Conservation (phyloP, 2,113 vertebrate species). For the Nipponia nippon region DNA sequence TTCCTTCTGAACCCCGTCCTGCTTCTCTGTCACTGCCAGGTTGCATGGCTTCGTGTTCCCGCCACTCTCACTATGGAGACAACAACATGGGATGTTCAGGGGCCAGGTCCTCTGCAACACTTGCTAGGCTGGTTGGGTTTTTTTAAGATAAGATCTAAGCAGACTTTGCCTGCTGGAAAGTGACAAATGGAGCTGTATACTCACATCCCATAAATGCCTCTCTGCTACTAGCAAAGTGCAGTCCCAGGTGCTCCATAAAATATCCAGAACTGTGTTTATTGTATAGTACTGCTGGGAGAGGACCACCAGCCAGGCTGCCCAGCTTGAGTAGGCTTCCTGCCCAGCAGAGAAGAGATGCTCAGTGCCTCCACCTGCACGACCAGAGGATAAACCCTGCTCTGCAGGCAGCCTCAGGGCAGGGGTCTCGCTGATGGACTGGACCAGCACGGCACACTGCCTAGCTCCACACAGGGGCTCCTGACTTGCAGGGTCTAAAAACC, state of each 20-base stretch:
- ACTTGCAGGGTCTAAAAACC: neutral
- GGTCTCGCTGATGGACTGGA: neutral
- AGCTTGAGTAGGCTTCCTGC: neutral
- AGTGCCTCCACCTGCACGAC: rapidly evolving
- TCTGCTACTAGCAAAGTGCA: neutral
- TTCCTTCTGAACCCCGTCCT: neutral
- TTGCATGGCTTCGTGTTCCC: neutral
- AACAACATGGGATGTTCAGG: rapidly evolving
- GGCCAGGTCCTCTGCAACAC: neutral
- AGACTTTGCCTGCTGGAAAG: neutral
- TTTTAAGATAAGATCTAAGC: neutral
- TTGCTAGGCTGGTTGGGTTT: neutral
- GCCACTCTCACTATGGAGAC: neutral
- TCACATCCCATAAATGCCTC: rapidly evolving
- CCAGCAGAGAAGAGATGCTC: neutral
- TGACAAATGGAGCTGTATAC: neutral
- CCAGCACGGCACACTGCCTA: neutral
- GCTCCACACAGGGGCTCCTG: neutral
- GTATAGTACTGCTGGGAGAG: neutral
- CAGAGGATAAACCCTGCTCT: neutral
- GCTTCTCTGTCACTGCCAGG: neutral
- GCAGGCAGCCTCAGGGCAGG: rapidly evolving
- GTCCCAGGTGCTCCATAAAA: neutral
- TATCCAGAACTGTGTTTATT: no score
- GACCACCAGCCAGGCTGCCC: neutral